Evolutionary conservation across 2,113 vertebrate species (phyloP).

Genomic region (rabbit (Oryctolagus cuniculus)): mOryCun1.1 NC_091448.1:23091501-23092000

Average conservation of each 20-base stretch:
- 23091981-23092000: too few relatives aligned
- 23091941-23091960: background rate
- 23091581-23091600: slow-evolving; percentile 29
- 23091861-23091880: too few relatives aligned
- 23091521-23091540: slow-evolving; percentile 67
- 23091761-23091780: background rate
- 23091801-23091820: background rate
- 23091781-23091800: background rate
- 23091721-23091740: background rate
- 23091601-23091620: background rate
- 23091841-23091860: background rate
- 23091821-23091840: background rate
- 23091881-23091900: background rate
- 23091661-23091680: background rate
- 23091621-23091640: background rate
- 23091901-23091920: background rate
- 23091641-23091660: background rate
- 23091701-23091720: background rate
- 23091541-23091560: background rate
- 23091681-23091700: background rate
- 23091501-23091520: slow-evolving; percentile 64
- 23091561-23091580: background rate
- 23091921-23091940: background rate
- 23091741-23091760: background rate
- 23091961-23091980: too few relatives aligned